Evolutionary conservation across 2,888 invertebrate species (phyloP), one percentile per base, ranked within the genome.

Genomic region (Camptogramma bilineatum): DNA sequence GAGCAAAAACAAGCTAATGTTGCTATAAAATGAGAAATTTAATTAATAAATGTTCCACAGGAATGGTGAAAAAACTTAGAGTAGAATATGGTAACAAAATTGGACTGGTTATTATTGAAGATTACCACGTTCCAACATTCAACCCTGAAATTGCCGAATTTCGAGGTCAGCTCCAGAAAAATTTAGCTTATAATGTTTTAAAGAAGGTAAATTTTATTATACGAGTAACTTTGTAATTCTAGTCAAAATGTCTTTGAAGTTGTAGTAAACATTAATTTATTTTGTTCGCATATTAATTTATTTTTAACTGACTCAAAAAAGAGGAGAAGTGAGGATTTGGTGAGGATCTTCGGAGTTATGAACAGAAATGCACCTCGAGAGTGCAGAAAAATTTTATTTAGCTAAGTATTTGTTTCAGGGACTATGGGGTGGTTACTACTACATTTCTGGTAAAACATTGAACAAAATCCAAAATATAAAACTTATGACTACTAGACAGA

Each of bases 11-110:
- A n/a, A n/a, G n/a, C n/a, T n/a, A n/a, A n/a, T n/a, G n/a, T n/a
- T n/a, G n/a, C n/a, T n/a, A n/a, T n/a, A n/a, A 4, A 24, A 24
- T 5, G 5, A 4, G 7, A 31, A 31, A 31, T 7, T 1, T 31
- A 10, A 2, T 10, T 10, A 3, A 9, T 9, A 3, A 44, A 17
- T n/a, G n/a, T n/a, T 54, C 62, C 63, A 16, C 62, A 86, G 97
- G 97, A 47, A 87, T 97, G 60, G 94, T 96, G 0, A 96, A 96
- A 73, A 96, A 96, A 79, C 79, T 97, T 10, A 90, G 94, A 68
- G 94, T 92, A 74, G 95, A 96, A 77, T 93, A 94, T 52, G 84
- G 85, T 0, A 82, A 87, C 13, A 85, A 87, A 4, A 81, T 91
- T 24, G 84, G 90, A 19, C 85, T 92, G 13, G 73, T 95, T 0